Conservation (phyloP, 2,113 vertebrate genomes). For the Notarius lentiginosus region DNA sequence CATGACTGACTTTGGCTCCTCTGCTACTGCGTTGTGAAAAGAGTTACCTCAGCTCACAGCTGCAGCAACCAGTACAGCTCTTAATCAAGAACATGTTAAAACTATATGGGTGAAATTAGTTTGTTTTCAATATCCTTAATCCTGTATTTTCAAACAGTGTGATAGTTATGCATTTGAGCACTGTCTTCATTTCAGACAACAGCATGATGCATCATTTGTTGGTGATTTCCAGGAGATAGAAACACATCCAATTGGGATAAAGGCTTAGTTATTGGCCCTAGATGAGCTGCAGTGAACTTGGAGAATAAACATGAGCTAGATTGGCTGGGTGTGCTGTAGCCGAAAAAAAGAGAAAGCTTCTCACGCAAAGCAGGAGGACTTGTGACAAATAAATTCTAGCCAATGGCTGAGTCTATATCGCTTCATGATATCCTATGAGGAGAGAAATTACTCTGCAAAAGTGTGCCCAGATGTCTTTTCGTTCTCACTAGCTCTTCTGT, state of each 20-base stretch:
- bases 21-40: neutral
- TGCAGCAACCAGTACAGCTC: neutral
- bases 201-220: neutral
- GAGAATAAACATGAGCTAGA: conserved; percentile 25
- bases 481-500: neutral
- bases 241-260: conserved; percentile 9
- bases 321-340: conserved; percentile 1
- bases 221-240: conserved; percentile 17
- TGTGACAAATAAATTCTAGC: conserved; percentile 19
- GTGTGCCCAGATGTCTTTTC: neutral
- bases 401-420: neutral
- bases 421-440: neutral
- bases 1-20: conserved; percentile 1
- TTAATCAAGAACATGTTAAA: conserved; percentile 23
- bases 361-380: conserved; percentile 20
- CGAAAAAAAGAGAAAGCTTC: conserved; percentile 17
- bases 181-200: conserved; percentile 10
- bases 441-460: conserved; percentile 4
- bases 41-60: conserved; percentile 24
- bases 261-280: neutral
- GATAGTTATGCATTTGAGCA: neutral
- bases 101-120: neutral
- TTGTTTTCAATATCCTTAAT: conserved; percentile 7
- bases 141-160: neutral
- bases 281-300: conserved; percentile 2